A percentile compares a stretch with the other conserved stretches of the same genome.
Conservation (phyloP, 2,113 vertebrate species). For the Perccottus glenii region DNA sequence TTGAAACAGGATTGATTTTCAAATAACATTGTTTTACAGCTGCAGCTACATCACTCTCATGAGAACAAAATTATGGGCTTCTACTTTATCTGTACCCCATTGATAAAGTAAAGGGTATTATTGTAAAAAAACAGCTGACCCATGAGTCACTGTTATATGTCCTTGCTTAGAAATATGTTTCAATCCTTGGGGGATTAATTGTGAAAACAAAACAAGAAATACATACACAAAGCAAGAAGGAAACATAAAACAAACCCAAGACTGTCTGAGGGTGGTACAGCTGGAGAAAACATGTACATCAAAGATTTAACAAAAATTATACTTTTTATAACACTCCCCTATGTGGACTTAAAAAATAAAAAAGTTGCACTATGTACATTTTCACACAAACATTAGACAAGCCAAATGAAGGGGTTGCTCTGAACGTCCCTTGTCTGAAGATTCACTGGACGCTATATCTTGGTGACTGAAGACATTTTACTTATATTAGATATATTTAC, state of each 20-base stretch:
- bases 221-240: slow-evolving; percentile 10
- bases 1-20: too few relatives aligned
- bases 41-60: background rate
- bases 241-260: slow-evolving; percentile 2
- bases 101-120: too few relatives aligned
- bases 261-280: slow-evolving; percentile 23
- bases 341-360: slow-evolving; percentile 48
- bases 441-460: background rate
- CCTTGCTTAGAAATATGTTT: too few relatives aligned
- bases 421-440: slow-evolving; percentile 1
- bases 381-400: slow-evolving; percentile 60
- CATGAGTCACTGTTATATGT: too few relatives aligned
- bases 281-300: slow-evolving; percentile 34
- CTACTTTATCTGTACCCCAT: too few relatives aligned
- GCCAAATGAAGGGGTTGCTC: slow-evolving; percentile 14
- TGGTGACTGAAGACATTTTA: background rate
- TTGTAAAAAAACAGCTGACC: too few relatives aligned
- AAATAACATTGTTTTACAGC: background rate
- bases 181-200: background rate
- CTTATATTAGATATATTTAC: slow-evolving; percentile 1
- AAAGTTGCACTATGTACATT: slow-evolving; percentile 68
- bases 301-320: background rate
- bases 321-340: slow-evolving; percentile 17
- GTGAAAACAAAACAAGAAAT: background rate
- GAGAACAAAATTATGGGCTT: too few relatives aligned